A percentile compares a stretch with the other conserved stretches of the same genome.
Evolutionary conservation across 2,888 invertebrate genomes (phyloP).

Genomic region (Drosophila anomelani): DNA sequence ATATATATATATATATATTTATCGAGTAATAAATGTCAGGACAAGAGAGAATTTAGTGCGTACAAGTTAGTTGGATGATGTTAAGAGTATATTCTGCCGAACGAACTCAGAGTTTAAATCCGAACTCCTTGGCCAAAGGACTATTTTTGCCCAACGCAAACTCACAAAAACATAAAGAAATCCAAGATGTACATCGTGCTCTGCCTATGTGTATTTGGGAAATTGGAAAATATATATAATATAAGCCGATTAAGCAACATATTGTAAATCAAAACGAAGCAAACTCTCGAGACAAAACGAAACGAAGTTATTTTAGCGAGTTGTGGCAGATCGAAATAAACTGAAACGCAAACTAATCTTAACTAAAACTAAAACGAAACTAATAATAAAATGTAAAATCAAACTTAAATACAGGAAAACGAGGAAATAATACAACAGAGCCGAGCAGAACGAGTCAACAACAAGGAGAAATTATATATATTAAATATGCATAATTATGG

Average conservation of each 20-base stretch:
- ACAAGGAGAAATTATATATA: slow-evolving; percentile 46
- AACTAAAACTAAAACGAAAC: slow-evolving; percentile 39
- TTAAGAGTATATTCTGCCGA: slow-evolving; percentile 34
- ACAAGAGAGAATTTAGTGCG: slow-evolving; percentile 52
- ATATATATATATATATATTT: slow-evolving; percentile 20
- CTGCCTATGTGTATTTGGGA: slow-evolving; percentile 12
- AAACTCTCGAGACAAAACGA: slow-evolving; percentile 16
- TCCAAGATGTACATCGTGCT: slow-evolving; percentile 9
- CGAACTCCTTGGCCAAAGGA: slow-evolving; percentile 30
- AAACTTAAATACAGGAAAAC: slow-evolving; percentile 76
- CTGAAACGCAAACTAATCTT: slow-evolving; percentile 25
- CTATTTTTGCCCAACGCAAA: slow-evolving; percentile 45
- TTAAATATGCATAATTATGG: slow-evolving; percentile 66
- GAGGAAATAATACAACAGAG: slow-evolving; percentile 34
- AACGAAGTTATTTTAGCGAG: slow-evolving; percentile 39
- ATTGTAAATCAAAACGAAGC: slow-evolving; percentile 61
- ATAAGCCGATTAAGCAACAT: slow-evolving; percentile 42
- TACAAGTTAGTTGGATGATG: slow-evolving; percentile 66
- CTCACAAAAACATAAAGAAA: neutral
- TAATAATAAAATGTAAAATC: slow-evolving; percentile 74
- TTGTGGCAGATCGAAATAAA: slow-evolving; percentile 34
- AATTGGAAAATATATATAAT: neutral
- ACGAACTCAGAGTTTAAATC: slow-evolving; percentile 22
- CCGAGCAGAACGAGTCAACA: slow-evolving; percentile 31
- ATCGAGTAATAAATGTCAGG: slow-evolving; percentile 46